Conservation (phyloP, 2,888 invertebrate species). For the Xanthia togata region DNA sequence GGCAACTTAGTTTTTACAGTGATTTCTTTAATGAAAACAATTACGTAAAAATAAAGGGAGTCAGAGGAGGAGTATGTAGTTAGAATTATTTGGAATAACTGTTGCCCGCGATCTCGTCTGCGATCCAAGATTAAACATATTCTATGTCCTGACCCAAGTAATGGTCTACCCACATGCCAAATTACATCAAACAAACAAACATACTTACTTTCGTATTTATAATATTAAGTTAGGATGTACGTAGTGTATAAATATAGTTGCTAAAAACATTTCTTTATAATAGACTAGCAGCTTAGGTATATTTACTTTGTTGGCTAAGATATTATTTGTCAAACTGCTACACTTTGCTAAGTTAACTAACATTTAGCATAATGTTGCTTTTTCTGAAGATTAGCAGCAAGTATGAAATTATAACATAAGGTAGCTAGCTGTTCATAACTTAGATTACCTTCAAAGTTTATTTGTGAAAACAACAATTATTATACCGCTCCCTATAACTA, state of each 20-base stretch:
- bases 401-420: neutral
- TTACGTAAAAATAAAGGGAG: neutral
- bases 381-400: neutral
- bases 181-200: too few species aligned
- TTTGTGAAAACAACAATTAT: neutral
- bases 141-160: too few species aligned
- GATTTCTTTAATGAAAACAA: neutral
- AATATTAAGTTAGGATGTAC: too few species aligned
- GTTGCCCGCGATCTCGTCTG: too few species aligned
- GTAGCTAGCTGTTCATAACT: neutral
- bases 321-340: neutral
- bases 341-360: neutral
- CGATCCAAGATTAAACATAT: too few species aligned
- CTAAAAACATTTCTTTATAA: neutral
- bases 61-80: neutral
- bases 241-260: too few species aligned
- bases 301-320: neutral
- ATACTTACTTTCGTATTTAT: too few species aligned
- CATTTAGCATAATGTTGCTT: neutral
- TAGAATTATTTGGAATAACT: neutral
- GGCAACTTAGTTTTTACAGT: neutral
- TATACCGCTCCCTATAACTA: slow-evolving; percentile 22
- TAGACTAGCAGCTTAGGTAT: neutral
- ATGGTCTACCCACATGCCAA: too few species aligned
- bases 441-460: neutral